phyloP scores from a whole-genome alignment of 1,140 invertebrate genomes.

The Conus betulinus region DNA sequence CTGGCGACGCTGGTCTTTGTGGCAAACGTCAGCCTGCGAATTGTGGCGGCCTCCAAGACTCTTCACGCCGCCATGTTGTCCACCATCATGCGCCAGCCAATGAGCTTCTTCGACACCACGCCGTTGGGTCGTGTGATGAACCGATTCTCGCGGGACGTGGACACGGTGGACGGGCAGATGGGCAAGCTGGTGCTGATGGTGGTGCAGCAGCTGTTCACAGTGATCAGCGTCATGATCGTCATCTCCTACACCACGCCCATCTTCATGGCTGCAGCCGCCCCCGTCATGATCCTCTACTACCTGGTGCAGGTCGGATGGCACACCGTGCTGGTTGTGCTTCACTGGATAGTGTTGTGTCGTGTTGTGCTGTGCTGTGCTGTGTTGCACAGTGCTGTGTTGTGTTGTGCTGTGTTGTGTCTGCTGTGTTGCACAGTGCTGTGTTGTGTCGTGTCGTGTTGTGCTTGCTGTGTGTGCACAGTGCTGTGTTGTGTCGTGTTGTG shows the following conservation, averaged over 20 bases:
- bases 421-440: too few species aligned
- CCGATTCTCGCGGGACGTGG: slow-evolving; percentile 58
- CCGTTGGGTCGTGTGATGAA: slow-evolving; percentile 58
- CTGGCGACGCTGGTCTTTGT: slow-evolving; percentile 57
- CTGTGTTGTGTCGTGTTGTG: too few species aligned
- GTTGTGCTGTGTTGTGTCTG: too few species aligned
- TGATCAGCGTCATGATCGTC: slow-evolving; percentile 76
- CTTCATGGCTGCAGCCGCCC: slow-evolving; percentile 88
- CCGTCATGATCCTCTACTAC: slow-evolving; percentile 92
- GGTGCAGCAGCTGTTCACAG: slow-evolving; percentile 59
- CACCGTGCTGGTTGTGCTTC: too few species aligned
- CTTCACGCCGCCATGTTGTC: slow-evolving; percentile 86
- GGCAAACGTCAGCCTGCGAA: slow-evolving; percentile 69
- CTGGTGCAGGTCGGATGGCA: slow-evolving; percentile 82
- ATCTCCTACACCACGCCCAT: slow-evolving; percentile 92
- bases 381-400: too few species aligned
- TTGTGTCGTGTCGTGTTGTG: too few species aligned
- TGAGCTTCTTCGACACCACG: slow-evolving; percentile 66
- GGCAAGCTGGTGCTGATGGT: slow-evolving; percentile 44
- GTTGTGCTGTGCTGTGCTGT: not conserved
- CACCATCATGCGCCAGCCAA: slow-evolving; percentile 72
- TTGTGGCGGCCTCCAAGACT: slow-evolving; percentile 81
- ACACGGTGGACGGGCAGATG: slow-evolving; percentile 63
- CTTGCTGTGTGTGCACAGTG: too few species aligned
- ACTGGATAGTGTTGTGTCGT: not conserved